Conservation (phyloP, 2,113 vertebrate species). For the Nothobranchius furzeri region DNA sequence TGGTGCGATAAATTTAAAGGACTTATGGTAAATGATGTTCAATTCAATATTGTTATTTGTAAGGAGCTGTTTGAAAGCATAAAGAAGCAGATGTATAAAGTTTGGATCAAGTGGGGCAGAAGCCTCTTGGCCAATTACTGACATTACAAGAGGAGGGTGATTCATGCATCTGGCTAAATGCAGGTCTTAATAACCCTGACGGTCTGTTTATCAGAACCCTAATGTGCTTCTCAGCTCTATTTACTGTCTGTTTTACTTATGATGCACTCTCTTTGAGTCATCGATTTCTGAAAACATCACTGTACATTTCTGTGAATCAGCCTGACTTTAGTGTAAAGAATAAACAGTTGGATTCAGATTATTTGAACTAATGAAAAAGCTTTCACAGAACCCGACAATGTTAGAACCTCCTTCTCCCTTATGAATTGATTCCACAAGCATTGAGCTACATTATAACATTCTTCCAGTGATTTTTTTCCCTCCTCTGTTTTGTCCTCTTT, state of each 20-base stretch:
- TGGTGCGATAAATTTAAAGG: neutral
- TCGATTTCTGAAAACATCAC: neutral
- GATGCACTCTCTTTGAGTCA: neutral
- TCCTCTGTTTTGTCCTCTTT: neutral
- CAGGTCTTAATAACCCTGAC: slow-evolving; percentile 63
- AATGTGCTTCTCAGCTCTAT: slow-evolving; percentile 29
- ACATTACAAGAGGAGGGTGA: slow-evolving; percentile 44
- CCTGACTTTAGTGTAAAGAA: neutral
- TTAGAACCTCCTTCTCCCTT: neutral
- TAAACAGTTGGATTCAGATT: neutral
- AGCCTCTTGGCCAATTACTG: slow-evolving; percentile 41
- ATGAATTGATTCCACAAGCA: slow-evolving; percentile 17
- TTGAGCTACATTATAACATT: neutral
- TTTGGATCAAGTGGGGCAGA: slow-evolving; percentile 29
- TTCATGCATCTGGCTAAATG: slow-evolving; percentile 53
- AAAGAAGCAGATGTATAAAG: slow-evolving; percentile 28
- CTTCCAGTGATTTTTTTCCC: neutral
- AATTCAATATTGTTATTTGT: neutral
- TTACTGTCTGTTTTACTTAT: neutral
- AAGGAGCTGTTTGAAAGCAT: slow-evolving; percentile 19
- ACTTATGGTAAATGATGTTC: slow-evolving; percentile 5
- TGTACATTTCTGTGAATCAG: neutral
- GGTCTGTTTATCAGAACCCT: slow-evolving; percentile 37
- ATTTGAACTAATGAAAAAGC: neutral
- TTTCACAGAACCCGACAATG: slow-evolving; percentile 10